phyloP scores from a whole-genome alignment of 53 echinoderm and acorn worm genomes.

The Echinarachnius parma region DNA sequence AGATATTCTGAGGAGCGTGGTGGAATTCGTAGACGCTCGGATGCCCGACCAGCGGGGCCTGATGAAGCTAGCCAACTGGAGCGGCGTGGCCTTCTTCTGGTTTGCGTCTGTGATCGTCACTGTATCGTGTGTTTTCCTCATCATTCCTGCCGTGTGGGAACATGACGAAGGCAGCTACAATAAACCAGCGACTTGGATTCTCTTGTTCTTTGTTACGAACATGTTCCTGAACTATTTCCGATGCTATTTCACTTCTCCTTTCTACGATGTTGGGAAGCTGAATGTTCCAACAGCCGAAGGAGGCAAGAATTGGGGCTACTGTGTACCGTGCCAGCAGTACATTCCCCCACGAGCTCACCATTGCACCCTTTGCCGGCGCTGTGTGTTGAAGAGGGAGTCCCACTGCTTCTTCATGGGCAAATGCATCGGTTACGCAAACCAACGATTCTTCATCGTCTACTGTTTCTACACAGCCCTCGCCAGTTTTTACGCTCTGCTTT shows the following conservation, averaged over 20 bases:
- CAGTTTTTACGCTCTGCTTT: slow-evolving; percentile 43
- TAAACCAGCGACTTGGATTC: slow-evolving; percentile 36
- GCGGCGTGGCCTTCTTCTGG: slow-evolving; percentile 70
- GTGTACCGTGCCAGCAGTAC: slow-evolving; percentile 87
- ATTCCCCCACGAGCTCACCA: slow-evolving; percentile 83
- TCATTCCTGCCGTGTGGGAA: slow-evolving; percentile 58
- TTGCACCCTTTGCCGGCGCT: slow-evolving; percentile 68
- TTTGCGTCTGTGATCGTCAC: slow-evolving; percentile 27
- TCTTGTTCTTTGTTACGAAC: slow-evolving; percentile 28
- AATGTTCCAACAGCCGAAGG: slow-evolving; percentile 42
- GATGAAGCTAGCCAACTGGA: slow-evolving; percentile 52
- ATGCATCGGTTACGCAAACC: slow-evolving; percentile 76
- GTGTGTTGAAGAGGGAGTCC: slow-evolving; percentile 73
- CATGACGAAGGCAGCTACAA: too few relatives aligned
- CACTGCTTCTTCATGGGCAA: slow-evolving; percentile 84
- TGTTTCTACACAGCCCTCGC: slow-evolving; percentile 62
- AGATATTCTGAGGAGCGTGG: too few relatives aligned
- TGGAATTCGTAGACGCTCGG: too few relatives aligned
- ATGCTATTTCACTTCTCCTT: slow-evolving; percentile 42
- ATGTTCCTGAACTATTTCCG: slow-evolving; percentile 70
- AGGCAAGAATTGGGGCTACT: slow-evolving; percentile 82
- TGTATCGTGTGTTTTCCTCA: slow-evolving; percentile 15
- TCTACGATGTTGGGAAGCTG: slow-evolving; percentile 42
- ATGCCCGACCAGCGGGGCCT: slow-evolving; percentile 26
- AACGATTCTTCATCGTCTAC: slow-evolving; percentile 72